phyloP scores from a whole-genome alignment of 2,113 vertebrate genomes.

The Aegypius monachus region DNA sequence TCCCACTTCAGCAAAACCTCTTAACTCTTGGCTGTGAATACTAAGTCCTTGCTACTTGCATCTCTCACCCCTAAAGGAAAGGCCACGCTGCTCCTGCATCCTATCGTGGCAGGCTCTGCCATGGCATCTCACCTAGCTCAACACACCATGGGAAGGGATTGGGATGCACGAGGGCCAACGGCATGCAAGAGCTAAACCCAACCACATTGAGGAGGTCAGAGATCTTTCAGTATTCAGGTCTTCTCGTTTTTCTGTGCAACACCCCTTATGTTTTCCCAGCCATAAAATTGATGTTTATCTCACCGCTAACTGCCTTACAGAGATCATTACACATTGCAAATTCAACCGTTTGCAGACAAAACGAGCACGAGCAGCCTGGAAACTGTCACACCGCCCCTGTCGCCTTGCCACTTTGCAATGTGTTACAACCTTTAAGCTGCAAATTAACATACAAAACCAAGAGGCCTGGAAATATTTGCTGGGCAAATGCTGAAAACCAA shows the following conservation, averaged over 20 bases:
- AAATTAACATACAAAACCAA: constrained; percentile 12
- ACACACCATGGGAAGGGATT: background rate
- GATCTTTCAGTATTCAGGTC: background rate
- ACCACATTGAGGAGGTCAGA: constrained; percentile 14
- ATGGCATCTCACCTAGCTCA: background rate
- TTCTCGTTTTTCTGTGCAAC: background rate
- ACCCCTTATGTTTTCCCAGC: constrained; percentile 26
- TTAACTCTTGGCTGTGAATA: background rate
- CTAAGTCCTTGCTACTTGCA: constrained; percentile 18
- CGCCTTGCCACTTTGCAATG: background rate
- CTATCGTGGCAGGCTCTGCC: background rate
- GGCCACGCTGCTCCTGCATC: background rate
- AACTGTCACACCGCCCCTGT: background rate
- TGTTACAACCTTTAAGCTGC: background rate
- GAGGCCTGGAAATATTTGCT: background rate
- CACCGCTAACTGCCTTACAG: constrained; percentile 32
- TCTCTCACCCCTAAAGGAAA: background rate
- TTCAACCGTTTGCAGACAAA: constrained; percentile 23
- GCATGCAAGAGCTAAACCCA: background rate
- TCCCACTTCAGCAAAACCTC: background rate
- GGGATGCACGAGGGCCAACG: background rate
- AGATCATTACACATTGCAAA: constrained; percentile 50
- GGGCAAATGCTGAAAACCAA: background rate
- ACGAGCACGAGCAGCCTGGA: background rate
- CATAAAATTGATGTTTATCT: constrained; percentile 53